These are phyloP conservation scores for Alsophila aescularia DNA, from an alignment of 2,888 invertebrate genomes.

Conservation along the genomic window DNA sequence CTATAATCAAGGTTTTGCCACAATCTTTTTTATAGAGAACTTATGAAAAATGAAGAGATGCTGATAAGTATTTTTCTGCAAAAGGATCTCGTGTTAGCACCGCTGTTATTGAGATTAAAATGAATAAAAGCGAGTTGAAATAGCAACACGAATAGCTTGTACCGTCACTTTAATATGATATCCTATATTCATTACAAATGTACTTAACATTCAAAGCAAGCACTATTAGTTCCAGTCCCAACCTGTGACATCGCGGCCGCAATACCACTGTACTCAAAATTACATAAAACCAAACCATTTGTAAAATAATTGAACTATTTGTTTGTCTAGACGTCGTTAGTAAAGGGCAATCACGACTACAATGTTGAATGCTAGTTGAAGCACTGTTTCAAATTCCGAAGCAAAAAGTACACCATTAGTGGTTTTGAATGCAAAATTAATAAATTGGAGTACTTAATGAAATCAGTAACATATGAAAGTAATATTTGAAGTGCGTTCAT, in stretches of 20 bases:
- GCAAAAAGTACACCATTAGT: background rate
- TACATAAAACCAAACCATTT: slow-evolving; percentile 28
- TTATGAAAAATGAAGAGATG: too few relatives aligned
- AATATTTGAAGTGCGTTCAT: too few relatives aligned
- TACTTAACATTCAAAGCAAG: slow-evolving; percentile 17
- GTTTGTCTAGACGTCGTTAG: slow-evolving; percentile 38
- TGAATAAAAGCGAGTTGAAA: background rate
- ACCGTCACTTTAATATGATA: background rate
- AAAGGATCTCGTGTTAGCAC: too few relatives aligned
- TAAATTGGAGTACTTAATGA: too few relatives aligned
- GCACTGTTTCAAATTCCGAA: slow-evolving; percentile 8
- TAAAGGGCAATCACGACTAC: slow-evolving; percentile 21
- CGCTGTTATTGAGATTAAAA: too few relatives aligned
- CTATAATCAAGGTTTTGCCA: too few relatives aligned
- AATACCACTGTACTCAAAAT: slow-evolving; percentile 27
- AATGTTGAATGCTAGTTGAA: slow-evolving; percentile 14
- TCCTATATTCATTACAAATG: background rate
- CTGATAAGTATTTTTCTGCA: too few relatives aligned
- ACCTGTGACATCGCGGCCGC: slow-evolving; percentile 30
- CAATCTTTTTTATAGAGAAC: too few relatives aligned
- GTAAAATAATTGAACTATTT: slow-evolving; percentile 31
- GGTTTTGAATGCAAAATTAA: too few relatives aligned
- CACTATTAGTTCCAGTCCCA: slow-evolving; percentile 26
- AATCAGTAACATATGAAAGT: too few relatives aligned
- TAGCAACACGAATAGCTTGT: background rate